Conservation (phyloP, 2,797 vertebrate species). For the Kryptolebias ocellatus region DNA sequence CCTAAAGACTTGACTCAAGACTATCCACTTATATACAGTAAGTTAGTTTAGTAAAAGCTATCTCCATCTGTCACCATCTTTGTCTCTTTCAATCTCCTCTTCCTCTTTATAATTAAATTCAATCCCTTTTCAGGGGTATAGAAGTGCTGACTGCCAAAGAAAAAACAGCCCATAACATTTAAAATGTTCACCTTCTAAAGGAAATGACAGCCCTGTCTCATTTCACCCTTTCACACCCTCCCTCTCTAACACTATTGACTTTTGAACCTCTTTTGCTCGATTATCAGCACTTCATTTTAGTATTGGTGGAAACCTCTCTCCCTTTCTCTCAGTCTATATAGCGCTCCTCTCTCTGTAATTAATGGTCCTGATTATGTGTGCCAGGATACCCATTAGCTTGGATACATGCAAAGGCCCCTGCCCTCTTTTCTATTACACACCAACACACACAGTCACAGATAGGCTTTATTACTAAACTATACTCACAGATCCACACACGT, state of each 20-base stretch:
- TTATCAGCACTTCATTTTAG: constrained; percentile 38
- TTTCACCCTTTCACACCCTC: constrained; percentile 41
- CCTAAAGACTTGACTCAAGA: constrained; percentile 23
- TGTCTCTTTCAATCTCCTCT: constrained; percentile 13
- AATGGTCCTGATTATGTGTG: constrained; percentile 73
- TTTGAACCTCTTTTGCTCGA: constrained; percentile 50
- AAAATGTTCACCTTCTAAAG: constrained; percentile 58
- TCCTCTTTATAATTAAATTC: constrained; percentile 45
- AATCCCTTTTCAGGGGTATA: constrained; percentile 11
- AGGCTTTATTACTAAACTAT: constrained; percentile 47
- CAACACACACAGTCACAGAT: constrained; percentile 32
- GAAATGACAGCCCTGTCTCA: constrained; percentile 51
- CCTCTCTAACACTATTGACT: constrained; percentile 61
- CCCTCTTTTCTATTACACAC: constrained; percentile 63
- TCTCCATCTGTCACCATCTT: constrained; percentile 30
- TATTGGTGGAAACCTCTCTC: constrained; percentile 38
- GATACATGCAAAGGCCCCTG: constrained; percentile 69
- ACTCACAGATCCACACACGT: constrained; percentile 23
- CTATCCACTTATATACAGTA: neutral
- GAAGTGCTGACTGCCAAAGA: constrained; percentile 34
- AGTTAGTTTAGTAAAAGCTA: constrained; percentile 39
- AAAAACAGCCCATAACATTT: constrained; percentile 37
- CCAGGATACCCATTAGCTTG: constrained; percentile 76
- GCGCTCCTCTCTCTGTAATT: constrained; percentile 58
- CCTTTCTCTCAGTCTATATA: constrained; percentile 19